Conservation (phyloP, 1,140 invertebrate genomes). For the Himalopsyche phryganea region DNA sequence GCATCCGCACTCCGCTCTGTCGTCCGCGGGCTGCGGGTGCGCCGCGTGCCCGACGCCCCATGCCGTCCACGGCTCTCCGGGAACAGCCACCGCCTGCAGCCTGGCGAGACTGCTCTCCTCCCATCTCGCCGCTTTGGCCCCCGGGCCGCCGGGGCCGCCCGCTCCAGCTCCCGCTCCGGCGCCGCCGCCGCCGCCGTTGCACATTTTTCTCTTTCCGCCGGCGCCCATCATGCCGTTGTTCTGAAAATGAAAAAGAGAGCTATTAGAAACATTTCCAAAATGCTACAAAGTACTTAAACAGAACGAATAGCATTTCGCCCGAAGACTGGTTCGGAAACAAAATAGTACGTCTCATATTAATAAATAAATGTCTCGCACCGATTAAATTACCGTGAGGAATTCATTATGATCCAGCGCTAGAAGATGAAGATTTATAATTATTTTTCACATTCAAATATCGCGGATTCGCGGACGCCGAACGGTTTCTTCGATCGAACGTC, state of each 20-base stretch:
- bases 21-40: conserved; percentile 13
- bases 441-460: too few relatives aligned
- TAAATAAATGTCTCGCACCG: too few relatives aligned
- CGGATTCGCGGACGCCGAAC: too few relatives aligned
- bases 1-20: conserved; percentile 44
- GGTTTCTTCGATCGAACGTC: too few relatives aligned
- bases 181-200: conserved; percentile 34
- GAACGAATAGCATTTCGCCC: too few relatives aligned
- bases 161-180: conserved; percentile 49
- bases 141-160: conserved; percentile 41
- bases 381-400: too few relatives aligned
- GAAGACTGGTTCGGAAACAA: too few relatives aligned
- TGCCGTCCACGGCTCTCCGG: conserved; percentile 37
- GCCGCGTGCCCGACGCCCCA: conserved; percentile 12
- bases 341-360: too few relatives aligned
- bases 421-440: too few relatives aligned
- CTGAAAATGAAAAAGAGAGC: conserved; percentile 15
- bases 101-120: conserved; percentile 52
- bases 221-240: conserved; percentile 33
- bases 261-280: background rate
- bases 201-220: conserved; percentile 41
- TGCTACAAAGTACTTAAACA: background rate
- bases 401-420: too few relatives aligned
- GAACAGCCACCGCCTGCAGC: conserved; percentile 51
- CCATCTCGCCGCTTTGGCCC: conserved; percentile 51